Evolutionary conservation across 2,888 invertebrate species (phyloP).

Genomic region (Eremobia ochroleuca): DNA sequence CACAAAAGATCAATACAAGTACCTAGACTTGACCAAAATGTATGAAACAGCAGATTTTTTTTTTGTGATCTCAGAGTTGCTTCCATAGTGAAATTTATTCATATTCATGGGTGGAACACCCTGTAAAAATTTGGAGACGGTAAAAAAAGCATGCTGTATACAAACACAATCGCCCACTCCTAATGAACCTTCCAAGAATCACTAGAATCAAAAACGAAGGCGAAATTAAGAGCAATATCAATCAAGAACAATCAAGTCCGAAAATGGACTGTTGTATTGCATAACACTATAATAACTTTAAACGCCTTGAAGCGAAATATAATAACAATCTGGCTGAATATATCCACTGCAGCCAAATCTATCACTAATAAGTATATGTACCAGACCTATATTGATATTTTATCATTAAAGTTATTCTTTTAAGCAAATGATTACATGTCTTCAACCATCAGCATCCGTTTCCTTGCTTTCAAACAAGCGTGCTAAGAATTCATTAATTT

Average conservation of each 20-base stretch:
- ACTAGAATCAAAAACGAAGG: constrained; percentile 4
- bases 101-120: too few species aligned
- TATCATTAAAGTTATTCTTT: background rate
- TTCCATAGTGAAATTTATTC: too few species aligned
- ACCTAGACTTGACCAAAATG: too few species aligned
- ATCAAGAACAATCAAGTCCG: constrained; percentile 28
- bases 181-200: constrained; percentile 16
- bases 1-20: too few species aligned
- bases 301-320: background rate
- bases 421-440: background rate
- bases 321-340: constrained; percentile 11
- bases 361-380: background rate
- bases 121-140: too few species aligned
- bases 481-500: constrained; percentile 22
- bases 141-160: too few species aligned
- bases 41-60: too few species aligned
- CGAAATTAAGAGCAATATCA: constrained; percentile 41
- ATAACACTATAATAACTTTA: constrained; percentile 7
- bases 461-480: constrained; percentile 6
- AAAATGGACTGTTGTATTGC: constrained; percentile 15
- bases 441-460: constrained; percentile 8
- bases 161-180: background rate
- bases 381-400: background rate
- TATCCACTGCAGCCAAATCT: background rate
- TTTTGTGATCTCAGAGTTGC: too few species aligned